A percentile compares a stretch with the other conserved stretches of the same genome.
Evolutionary conservation across 2,888 invertebrate genomes (phyloP).

Genomic region (Metacarcinus magister): DNA sequence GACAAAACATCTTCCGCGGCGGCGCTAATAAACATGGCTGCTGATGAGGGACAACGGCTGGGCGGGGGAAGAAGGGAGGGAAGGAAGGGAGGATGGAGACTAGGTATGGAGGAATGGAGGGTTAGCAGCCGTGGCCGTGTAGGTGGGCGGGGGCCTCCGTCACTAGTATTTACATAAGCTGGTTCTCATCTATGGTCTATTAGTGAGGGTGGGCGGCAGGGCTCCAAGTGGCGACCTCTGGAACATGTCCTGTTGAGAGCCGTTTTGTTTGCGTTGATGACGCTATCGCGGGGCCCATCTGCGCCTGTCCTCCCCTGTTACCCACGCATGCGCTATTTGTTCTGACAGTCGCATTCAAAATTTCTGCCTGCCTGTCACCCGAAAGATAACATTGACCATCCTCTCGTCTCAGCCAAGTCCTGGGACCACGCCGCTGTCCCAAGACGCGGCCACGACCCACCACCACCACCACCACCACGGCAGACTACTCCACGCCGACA

Average conservation of each 20-base stretch:
- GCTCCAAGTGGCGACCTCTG: slow-evolving; percentile 61
- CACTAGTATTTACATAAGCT: slow-evolving; percentile 56
- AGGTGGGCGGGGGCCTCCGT: slow-evolving; percentile 58
- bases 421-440: background rate
- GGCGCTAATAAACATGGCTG: background rate
- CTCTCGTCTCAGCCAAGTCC: slow-evolving; percentile 32
- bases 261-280: slow-evolving; percentile 77
- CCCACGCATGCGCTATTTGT: slow-evolving; percentile 76
- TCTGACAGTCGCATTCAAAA: slow-evolving; percentile 75
- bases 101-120: background rate
- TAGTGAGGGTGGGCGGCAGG: slow-evolving; percentile 67
- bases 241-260: slow-evolving; percentile 70
- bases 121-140: background rate
- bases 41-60: slow-evolving; percentile 32
- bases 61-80: background rate
- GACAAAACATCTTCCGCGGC: slow-evolving; percentile 38
- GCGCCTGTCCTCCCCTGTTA: slow-evolving; percentile 73
- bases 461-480: background rate
- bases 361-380: slow-evolving; percentile 72
- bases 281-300: slow-evolving; percentile 74
- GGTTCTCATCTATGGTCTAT: slow-evolving; percentile 71
- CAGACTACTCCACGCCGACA: background rate
- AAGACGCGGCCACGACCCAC: background rate
- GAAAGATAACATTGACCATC: slow-evolving; percentile 73
- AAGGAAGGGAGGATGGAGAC: background rate